Percentiles rank a stretch among this genome's conserved stretches.
Conservation (phyloP, 1,140 invertebrate species). For the Rhyzopertha dominica region DNA sequence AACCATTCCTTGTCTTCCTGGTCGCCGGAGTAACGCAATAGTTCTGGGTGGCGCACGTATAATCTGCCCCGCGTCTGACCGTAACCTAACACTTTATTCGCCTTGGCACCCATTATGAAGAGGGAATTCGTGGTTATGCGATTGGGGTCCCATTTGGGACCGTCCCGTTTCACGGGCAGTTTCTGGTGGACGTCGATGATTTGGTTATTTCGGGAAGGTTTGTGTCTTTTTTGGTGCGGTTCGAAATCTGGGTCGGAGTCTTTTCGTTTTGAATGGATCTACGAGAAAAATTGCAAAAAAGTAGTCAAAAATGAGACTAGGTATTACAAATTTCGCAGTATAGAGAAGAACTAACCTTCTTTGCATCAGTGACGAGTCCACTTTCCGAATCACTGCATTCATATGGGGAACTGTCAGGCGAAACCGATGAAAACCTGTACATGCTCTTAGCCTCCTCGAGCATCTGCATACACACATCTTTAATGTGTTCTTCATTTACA, state of each 20-base stretch:
- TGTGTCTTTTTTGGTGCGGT: constrained; percentile 46
- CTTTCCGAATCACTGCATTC: constrained; percentile 49
- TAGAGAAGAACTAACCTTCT: background rate
- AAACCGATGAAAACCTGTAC: constrained; percentile 49
- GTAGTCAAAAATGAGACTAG: constrained; percentile 47
- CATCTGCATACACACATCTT: constrained; percentile 68
- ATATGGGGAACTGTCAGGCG: constrained; percentile 47
- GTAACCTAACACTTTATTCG: constrained; percentile 69
- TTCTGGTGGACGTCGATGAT: constrained; percentile 30
- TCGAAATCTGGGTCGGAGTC: constrained; percentile 56
- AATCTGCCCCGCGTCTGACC: constrained; percentile 68
- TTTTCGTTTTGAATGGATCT: constrained; percentile 60
- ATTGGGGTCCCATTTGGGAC: constrained; percentile 68
- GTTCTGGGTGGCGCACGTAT: constrained; percentile 72
- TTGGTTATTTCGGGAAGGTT: constrained; percentile 20
- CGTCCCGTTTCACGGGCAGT: constrained; percentile 41
- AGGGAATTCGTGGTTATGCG: constrained; percentile 62
- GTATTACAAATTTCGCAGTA: background rate
- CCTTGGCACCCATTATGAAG: constrained; percentile 77
- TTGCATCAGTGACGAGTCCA: background rate
- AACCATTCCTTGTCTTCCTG: constrained; percentile 80
- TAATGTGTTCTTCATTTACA: constrained; percentile 69
- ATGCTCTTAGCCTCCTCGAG: constrained; percentile 72
- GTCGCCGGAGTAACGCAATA: constrained; percentile 69
- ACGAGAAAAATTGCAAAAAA: constrained; percentile 42